Evolutionary conservation across 2,113 vertebrate species (phyloP), one percentile per base, ranked within the genome.

Genomic region (Phoxinus phoxinus): DNA sequence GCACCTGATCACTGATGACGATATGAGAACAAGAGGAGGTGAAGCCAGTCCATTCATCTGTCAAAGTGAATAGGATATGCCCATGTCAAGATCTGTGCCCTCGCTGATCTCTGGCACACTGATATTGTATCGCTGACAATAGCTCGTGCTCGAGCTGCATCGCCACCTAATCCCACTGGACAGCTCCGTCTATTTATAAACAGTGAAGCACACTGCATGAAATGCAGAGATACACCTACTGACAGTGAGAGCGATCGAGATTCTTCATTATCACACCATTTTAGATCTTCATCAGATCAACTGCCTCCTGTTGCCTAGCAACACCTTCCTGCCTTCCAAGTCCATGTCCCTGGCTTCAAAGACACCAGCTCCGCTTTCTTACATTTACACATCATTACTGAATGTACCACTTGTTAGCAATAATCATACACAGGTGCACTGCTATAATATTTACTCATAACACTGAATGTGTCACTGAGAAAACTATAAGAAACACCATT

Each of bases 91-190:
- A 32, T 27, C 59, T 12, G n/a, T 86, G 90, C 88, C 85, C n/a
- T 13, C 74, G 1, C 5, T 51, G 79, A 90, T 91, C 76, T 72
- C 23, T 58, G 79, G 88, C 86, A 83, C 48, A 65, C 59, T 83
- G 41, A 37, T 86, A 72, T 74, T 86, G 63, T 88, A 83, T 86
- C 86, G 84, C 56, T 90, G 91, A 92, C 91, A 91, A 35, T n/a
- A n/a, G 74, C 63, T n/a, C 30, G 44, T 41, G 80, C 73, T 85
- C 89, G 84, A 88, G 84, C 89, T 75, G 82, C 87, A 79, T 86
- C 71, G 87, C 81, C 79, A 51, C 87, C 37, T 94, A 89, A 94
- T 93, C 87, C 32, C 85, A 91, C 58, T 87, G 81, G 93, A 93
- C 93, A 92, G 90, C 86, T 86, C 37, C 1, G 46, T 61, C 88